phyloP scores from a whole-genome alignment of 2,888 invertebrate genomes.

The Terebella lapidaria region DNA sequence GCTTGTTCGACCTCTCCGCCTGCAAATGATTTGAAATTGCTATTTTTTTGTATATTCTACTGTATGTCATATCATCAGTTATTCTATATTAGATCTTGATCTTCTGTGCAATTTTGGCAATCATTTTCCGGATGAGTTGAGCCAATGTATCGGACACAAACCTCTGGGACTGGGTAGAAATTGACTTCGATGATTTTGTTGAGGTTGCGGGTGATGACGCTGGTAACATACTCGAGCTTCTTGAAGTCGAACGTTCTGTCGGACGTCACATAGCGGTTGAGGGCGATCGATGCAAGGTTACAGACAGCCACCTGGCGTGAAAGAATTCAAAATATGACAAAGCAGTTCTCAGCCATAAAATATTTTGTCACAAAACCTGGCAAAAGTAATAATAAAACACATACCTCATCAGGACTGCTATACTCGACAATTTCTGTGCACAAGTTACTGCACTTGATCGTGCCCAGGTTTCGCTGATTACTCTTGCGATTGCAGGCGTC shows the following conservation, averaged over 20 bases:
- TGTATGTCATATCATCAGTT: no score
- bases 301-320: conserved; percentile 90
- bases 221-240: conserved; percentile 80
- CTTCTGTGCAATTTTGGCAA: no score
- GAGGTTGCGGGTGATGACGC: conserved; percentile 82
- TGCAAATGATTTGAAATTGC: conserved; percentile 34
- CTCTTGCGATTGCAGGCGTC: conserved; percentile 95
- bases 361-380: no score
- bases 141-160: no score
- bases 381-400: no score
- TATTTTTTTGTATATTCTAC: no score
- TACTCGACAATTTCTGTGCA: conserved; percentile 98
- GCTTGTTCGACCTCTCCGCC: conserved; percentile 72
- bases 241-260: conserved; percentile 75
- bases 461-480: conserved; percentile 96
- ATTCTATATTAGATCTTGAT: no score
- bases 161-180: conserved; percentile 89
- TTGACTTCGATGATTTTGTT: conserved; percentile 97
- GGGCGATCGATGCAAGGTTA: conserved; percentile 93
- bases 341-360: no score
- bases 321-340: background rate
- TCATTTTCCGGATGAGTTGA: no score
- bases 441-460: conserved; percentile 94
- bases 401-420: conserved; percentile 77
- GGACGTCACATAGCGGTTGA: conserved; percentile 83